Base-by-base conservation (phyloP, 2,113 vertebrate genomes). In the Danio rerio region DNA sequence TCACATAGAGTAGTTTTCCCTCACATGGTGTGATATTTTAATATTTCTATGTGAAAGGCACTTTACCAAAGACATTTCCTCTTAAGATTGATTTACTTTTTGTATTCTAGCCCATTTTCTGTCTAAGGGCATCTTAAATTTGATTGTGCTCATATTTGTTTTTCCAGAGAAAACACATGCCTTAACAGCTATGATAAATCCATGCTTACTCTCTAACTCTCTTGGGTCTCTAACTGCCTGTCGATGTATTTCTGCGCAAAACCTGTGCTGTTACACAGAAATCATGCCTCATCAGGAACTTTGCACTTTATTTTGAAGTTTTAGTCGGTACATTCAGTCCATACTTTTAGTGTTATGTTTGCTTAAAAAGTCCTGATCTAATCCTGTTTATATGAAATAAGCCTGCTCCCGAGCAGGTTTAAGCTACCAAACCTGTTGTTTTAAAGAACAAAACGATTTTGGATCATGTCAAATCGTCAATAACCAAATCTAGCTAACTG, bases 81-180 rank as follows among this genome's bases (percentile, higher is more conserved):
- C 40, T 58, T 40, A 45, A 45, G 42, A 45, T 9, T 45, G 18
- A 31, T 71, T 69, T 8, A 12, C 20, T 55, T 45, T 20, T 43
- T 61, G n/a, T 20, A 3, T 76, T 61, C 11, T 71, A 9, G 56
- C 42, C 9, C 18, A 42, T 76, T 4, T 21, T 61, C 20, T 61
- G 12, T 49, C 43, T 76, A n/a, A 59, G 43, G n/a, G 42, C 73
- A 61, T 18, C 6, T 61, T 13, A 61, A 71, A 71, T 21, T 61
- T 21, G 7, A 49, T 61, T 76, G 55, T 6, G 7, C 43, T 62
- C 18, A 45, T 16, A 49, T 52, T 71, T 31, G 31, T 16, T 21
- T 76, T 61, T 61, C 12, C 4, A 18, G 43, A 61, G 9, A 45
- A 50, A 45, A 42, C 53, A 75, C 53, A 75, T 2, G 40, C 70